phyloP scores from a whole-genome alignment of 1,140 invertebrate genomes.

The Drosophila ironensis region DNA sequence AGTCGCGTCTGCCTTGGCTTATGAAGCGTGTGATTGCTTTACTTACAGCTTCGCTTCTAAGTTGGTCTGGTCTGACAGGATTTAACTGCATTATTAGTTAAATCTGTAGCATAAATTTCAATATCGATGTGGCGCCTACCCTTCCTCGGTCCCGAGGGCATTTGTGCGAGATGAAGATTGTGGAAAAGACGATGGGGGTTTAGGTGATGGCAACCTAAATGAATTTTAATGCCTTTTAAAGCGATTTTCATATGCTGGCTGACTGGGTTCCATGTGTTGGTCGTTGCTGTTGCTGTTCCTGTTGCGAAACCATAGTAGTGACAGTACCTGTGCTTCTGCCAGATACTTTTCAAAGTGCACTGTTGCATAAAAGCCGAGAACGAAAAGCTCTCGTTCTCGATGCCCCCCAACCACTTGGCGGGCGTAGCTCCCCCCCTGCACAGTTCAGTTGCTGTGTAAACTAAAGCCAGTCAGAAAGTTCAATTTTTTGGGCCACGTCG shows the following conservation, averaged over 20 bases:
- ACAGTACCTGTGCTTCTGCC: conserved; percentile 24
- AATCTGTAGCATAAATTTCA: conserved; percentile 78
- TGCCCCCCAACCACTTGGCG: too few relatives aligned
- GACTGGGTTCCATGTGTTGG: conserved; percentile 19
- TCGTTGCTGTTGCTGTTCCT: conserved; percentile 18
- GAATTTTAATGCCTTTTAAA: conserved; percentile 75
- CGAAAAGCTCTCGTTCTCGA: conserved; percentile 49
- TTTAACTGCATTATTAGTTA: conserved; percentile 79
- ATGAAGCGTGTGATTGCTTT: conserved; percentile 79
- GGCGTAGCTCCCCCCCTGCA: neutral
- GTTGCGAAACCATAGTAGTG: conserved; percentile 57
- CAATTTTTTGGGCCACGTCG: conserved; percentile 33
- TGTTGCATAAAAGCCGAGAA: conserved; percentile 78
- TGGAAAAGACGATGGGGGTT: neutral
- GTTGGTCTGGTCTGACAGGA: conserved; percentile 60
- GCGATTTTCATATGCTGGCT: conserved; percentile 66
- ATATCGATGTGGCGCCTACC: conserved; percentile 57
- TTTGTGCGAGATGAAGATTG: conserved; percentile 5
- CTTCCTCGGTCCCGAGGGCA: conserved; percentile 11
- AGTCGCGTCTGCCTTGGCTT: conserved; percentile 70
- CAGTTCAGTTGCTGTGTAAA: conserved; percentile 42
- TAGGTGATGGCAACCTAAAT: conserved; percentile 59
- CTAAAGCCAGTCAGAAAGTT: conserved; percentile 43
- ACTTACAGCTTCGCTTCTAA: conserved; percentile 62
- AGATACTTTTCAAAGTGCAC: conserved; percentile 68